Evolutionary conservation across 1,140 invertebrate genomes (phyloP), one percentile per base, ranked within the genome.

Genomic region (Tribolium castaneum): DNA sequence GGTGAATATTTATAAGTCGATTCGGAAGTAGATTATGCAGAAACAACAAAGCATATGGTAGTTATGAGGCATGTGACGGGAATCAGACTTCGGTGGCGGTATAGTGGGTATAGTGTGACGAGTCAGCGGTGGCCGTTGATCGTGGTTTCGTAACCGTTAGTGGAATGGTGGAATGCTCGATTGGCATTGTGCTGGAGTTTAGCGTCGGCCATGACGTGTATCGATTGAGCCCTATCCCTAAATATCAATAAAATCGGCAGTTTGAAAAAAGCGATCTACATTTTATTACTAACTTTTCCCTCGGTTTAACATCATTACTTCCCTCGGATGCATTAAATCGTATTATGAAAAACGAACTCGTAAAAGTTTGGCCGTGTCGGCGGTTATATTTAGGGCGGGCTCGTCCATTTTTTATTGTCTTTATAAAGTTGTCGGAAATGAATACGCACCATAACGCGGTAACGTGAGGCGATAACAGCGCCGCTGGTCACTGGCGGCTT

Each of bases 221-320:
- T 75, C 51, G 72, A 75, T 75, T 75, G 22, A 54, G 51, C 35
- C 51, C 51, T 75, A 52, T 75, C 50, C 50, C 51, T 75, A 75
- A 75, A 75, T 75, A 56, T 75, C 72, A 75, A 75, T 75, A 52
- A 75, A 75, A 75, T 75, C 51, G 72, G 35, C 72, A 75, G 72
- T 75, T 75, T 75, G 30, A 54, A 52, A 54, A 56, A 75, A 59
- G 59, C 59, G 59, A 66, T 66, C 59, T 52, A 52, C 49, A 54
- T 73, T 73, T 73, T 73, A 73, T 73, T 73, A 54, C 52, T 54
- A 52, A 34, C 52, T 73, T 73, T 73, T 52, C 34, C 25, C 49
- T 54, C 25, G 30, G 71, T 52, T 73, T 54, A 73, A 73, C 71
- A 35, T 52, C 71, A 73, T 52, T 52, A 35, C 52, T 51, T 51